phyloP scores from a whole-genome alignment of 2,888 invertebrate species.

The Quadroppia sp. region DNA sequence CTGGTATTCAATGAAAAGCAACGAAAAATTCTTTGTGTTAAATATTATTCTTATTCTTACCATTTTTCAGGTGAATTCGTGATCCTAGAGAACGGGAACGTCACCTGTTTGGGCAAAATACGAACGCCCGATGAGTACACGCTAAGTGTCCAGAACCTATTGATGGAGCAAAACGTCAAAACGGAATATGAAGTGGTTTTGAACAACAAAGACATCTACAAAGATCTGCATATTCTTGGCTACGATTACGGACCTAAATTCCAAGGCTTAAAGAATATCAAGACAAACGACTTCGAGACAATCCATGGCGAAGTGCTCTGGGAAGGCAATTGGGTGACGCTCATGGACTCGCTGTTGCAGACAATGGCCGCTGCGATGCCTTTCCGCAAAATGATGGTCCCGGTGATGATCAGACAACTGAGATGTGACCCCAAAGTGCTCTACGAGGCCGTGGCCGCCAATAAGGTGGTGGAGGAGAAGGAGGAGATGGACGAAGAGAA shows the following conservation, averaged over 20 bases:
- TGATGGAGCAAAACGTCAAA: neutral
- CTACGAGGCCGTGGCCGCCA: neutral
- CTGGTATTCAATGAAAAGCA: neutral
- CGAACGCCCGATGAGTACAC: neutral
- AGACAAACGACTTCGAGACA: conserved; percentile 52
- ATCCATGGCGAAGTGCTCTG: conserved; percentile 32
- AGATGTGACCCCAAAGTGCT: conserved; percentile 32
- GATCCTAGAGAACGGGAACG: neutral
- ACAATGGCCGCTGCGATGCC: conserved; percentile 16
- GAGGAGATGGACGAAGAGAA: neutral
- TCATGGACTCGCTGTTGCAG: conserved; percentile 36
- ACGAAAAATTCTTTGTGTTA: neutral
- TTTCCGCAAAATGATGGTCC: conserved; percentile 31
- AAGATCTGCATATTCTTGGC: neutral
- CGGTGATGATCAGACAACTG: conserved; percentile 14
- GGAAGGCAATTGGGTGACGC: conserved; percentile 41
- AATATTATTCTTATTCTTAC: neutral
- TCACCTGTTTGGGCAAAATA: neutral
- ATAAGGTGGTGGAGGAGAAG: neutral
- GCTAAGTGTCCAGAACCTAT: neutral
- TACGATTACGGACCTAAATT: conserved; percentile 13
- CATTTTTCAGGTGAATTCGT: conserved; percentile 12
- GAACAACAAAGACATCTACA: neutral
- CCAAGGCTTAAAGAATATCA: neutral
- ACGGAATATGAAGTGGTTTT: neutral